Evolutionary conservation across 2,797 vertebrate genomes (phyloP).

Genomic region (Mormyrus proboscirostris): DNA sequence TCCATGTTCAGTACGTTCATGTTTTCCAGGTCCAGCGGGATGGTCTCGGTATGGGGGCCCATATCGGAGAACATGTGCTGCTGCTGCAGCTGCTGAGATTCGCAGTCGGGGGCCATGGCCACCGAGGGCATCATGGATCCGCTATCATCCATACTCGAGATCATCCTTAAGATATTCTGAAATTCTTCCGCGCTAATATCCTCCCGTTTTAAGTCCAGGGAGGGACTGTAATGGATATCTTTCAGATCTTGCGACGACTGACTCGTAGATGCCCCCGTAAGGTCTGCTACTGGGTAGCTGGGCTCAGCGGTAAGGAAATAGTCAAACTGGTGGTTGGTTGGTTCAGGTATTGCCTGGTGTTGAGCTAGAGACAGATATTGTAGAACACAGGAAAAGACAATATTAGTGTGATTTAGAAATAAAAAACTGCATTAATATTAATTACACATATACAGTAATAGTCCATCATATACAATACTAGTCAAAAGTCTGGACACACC

Average conservation of each 20-base stretch:
- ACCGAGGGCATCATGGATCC: neutral
- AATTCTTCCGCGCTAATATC: slow-evolving; percentile 15
- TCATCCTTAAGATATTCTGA: slow-evolving; percentile 17
- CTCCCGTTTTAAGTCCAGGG: slow-evolving; percentile 31
- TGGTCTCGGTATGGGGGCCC: neutral
- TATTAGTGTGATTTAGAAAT: neutral
- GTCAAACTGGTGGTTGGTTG: slow-evolving; percentile 25
- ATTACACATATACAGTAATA: neutral
- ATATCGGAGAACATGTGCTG: neutral
- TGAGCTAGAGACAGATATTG: slow-evolving; percentile 36
- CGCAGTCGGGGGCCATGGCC: neutral
- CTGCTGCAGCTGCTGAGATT: slow-evolving; percentile 30
- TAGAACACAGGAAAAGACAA: neutral
- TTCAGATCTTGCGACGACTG: neutral
- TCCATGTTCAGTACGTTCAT: slow-evolving; percentile 36
- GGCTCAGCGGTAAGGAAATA: slow-evolving; percentile 33
- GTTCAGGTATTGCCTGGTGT: slow-evolving; percentile 33
- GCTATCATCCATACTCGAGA: slow-evolving; percentile 23
- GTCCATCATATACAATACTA: neutral
- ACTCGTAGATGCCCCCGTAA: slow-evolving; percentile 13
- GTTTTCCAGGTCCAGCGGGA: slow-evolving; percentile 23
- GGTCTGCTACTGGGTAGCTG: neutral
- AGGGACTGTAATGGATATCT: slow-evolving; percentile 35
- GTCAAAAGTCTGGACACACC: neutral
- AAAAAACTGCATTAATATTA: neutral